phyloP scores from a whole-genome alignment of 2,113 vertebrate genomes.

The Ammodytes marinus region DNA sequence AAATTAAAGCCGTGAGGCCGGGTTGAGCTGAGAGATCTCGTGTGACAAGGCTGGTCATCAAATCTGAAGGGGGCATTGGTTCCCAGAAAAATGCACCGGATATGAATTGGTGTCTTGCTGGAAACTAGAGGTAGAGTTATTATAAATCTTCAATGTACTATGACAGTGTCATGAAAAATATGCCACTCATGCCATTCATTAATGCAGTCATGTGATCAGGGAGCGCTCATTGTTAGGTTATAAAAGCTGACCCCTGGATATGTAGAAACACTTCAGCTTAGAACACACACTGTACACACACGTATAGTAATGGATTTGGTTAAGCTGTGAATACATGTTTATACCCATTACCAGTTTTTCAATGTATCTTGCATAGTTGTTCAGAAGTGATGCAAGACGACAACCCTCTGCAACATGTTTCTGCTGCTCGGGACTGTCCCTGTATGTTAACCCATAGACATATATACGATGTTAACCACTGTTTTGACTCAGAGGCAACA shows the following conservation, averaged over 20 bases:
- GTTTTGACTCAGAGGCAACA: conserved; percentile 31
- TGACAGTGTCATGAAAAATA: background rate
- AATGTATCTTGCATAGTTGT: background rate
- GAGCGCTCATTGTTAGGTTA: background rate
- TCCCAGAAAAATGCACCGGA: conserved; percentile 28
- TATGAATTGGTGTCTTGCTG: conserved; percentile 47
- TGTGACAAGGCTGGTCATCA: conserved; percentile 59
- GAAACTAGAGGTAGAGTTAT: conserved; percentile 17
- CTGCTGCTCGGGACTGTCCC: background rate
- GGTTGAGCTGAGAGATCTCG: conserved; percentile 34
- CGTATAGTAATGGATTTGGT: conserved; percentile 1
- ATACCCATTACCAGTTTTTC: background rate
- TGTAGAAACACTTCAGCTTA: conserved; percentile 16
- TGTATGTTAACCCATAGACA: background rate
- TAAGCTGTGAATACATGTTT: conserved; percentile 2
- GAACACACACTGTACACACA: background rate
- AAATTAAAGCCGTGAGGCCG: conserved; percentile 34
- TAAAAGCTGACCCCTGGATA: background rate
- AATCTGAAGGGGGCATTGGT: conserved; percentile 57
- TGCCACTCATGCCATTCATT: background rate
- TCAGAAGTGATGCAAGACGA: background rate
- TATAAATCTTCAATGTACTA: background rate
- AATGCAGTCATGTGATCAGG: background rate
- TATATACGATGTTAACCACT: background rate
- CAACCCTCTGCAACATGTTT: background rate